Evolutionary conservation across 2,113 vertebrate species (phyloP), one percentile per base, ranked within the genome.

Genomic region (Poeciliopsis prolifica): DNA sequence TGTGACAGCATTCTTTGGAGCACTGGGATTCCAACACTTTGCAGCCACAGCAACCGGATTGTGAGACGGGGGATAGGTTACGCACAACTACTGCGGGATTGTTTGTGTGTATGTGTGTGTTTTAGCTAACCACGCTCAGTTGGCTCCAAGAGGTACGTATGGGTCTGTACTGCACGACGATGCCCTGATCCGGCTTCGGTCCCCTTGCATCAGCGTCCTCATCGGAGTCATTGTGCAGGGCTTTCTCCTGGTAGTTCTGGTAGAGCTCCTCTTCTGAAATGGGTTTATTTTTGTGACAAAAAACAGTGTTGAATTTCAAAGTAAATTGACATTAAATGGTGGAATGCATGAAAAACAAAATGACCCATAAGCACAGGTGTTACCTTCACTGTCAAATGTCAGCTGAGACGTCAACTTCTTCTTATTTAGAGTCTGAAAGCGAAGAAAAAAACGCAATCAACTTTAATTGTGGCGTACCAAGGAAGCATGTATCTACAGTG

Each of bases 221-320:
- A 84, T 99, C 97, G 0, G 97, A 98, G 87, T 99, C 97, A 31
- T 96, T 96, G 67, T 98, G 97, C 70, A 99, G 92, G 12, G 96
- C 97, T 86, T 98, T 99, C 84, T 99, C 98, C 91, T 99, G 96
- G 87, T 98, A 99, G 93, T 98, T 98, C 92, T 99, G 98, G 91
- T 98, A 99, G 22, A 99, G 89, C 68, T 97, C 97, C 13, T 97
- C 97, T 90, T 97, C 97, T 99, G 88, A 42, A 86, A 86, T 22
- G 64, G 30, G 69, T 2, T 61, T 61, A 11, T 37, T 8, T 35
- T 69, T 67, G 65, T 51, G 37, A 28, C 33, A 28, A 30, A 33
- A 5, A 4, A 29, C 35, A 0, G 11, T 12, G 2, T 17, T 1
- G 22, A 4, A 28, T 40, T 6, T 1, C 10, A 61, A 33, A 26